These are phyloP conservation scores for Phrynocephalus versicolor DNA, from an alignment of 2,113 vertebrate species.

Conservation along the genomic window DNA sequence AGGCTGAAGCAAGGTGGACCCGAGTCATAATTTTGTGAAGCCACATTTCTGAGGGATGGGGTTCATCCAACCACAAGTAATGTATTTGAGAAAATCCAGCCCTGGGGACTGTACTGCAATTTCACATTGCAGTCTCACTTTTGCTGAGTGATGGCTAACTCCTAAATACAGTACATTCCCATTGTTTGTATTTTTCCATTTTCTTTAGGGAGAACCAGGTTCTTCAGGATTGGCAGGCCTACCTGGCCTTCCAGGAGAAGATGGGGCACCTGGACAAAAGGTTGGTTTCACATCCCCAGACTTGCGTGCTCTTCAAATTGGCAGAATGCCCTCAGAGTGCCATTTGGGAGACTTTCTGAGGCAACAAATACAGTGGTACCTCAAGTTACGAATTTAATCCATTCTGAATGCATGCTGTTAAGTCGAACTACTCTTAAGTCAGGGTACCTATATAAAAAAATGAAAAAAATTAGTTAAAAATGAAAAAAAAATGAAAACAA, in stretches of 20 bases:
- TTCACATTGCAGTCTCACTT: not conserved
- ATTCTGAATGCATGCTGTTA: too few species aligned
- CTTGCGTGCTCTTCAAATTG: not conserved
- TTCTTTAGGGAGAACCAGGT: slow-evolving; percentile 82
- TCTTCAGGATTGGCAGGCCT: slow-evolving; percentile 79
- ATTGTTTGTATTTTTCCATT: slow-evolving; percentile 11
- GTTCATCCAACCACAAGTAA: not conserved
- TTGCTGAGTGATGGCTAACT: not conserved
- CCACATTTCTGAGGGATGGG: not conserved
- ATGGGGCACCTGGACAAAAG: slow-evolving; percentile 87
- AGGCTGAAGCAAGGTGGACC: not conserved
- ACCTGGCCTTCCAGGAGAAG: slow-evolving; percentile 86
- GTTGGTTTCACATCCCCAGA: slow-evolving; percentile 57
- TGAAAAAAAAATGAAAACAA: too few species aligned
- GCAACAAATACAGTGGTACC: too few species aligned
- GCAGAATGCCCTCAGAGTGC: not conserved
- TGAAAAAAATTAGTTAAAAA: too few species aligned
- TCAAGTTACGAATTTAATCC: too few species aligned
- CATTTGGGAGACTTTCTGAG: not conserved
- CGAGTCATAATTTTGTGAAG: not conserved
- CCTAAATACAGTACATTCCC: not conserved
- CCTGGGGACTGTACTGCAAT: not conserved
- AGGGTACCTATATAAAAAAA: too few species aligned
- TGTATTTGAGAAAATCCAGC: not conserved
- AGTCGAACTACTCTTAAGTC: too few species aligned